Base-by-base conservation (phyloP, 2,113 vertebrate species). In the Oceanites oceanicus region DNA sequence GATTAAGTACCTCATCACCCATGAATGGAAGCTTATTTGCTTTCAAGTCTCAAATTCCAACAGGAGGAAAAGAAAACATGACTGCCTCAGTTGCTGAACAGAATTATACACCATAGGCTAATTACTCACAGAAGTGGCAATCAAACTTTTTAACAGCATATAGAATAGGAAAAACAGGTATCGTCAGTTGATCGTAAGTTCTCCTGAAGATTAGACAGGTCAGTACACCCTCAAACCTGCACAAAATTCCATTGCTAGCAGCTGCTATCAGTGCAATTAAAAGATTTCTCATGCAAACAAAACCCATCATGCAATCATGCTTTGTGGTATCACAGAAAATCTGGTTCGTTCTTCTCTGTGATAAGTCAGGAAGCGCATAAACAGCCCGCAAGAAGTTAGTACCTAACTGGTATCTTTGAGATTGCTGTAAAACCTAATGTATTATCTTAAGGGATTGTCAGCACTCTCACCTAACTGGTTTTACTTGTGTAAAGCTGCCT, bases 241-340 rank as follows among this genome's bases (percentile, higher is more conserved):
- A 83, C 50, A 88, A 58, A 84, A 96, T 91, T 95, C 87, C 55
- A 93, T 67, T 78, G 95, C 87, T 77, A 91, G 92, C 86, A 71
- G 55, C 63, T 94, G 86, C 89, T 73, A 52, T 44, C 49, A 95
- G 91, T 83, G 87, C 89, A 92, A 96, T 92, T 74, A 65, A 75
- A 94, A 94, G 93, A 86, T 75, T 83, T 89, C 92, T 92, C 99
- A 98, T 99, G 99, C 99, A 99, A 97, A 97, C 93, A 94, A 97
- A 96, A 67, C 96, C 97, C 96, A 8, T 97, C 98, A 99, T 99
- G 99, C 99, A 99, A 97, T 91, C 99, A 99, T 99, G 99, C 98
- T 96, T 95, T 94, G 89, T 96, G 93, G 90, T 76, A 95, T 89
- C 96, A 96, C 90, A 90, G 95, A 97, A 97, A 93, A 91, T 95